Base-by-base conservation (phyloP, 1,140 invertebrate genomes). In the Holcopasites calliopsidis region DNA sequence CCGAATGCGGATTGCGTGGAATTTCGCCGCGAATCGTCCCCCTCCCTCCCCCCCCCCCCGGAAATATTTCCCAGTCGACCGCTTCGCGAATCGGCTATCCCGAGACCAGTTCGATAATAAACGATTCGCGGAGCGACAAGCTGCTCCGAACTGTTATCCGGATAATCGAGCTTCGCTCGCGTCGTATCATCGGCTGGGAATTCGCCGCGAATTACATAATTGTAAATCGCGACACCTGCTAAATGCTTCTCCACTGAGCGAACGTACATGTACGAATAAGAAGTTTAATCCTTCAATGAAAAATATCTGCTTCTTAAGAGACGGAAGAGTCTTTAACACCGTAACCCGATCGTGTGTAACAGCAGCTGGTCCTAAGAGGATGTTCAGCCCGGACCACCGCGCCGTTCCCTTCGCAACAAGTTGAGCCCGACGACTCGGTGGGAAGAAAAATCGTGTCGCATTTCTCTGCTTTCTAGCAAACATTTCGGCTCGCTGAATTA, bases 111-210 rank as follows among this genome's bases (percentile, higher is more conserved):
- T 28, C 68, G 40, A 50, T 31, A 60, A 61, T 49, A 31, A 28
- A 50, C 31, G 55, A 33, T 21, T 31, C 21, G 18, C 38, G 21
- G 28, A 31, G 42, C 68, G 28, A 16, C 49, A 71, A 71, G 68
- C 68, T 23, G 57, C 11, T 23, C 11, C n/a, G 11, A 61, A 71
- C 49, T 61, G 58, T 61, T 71, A n/a, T 28, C 5, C 33, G 11
- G 33, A 61, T 71, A 38, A 61, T 71, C 54, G 38, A 60, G 42
- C 68, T 47, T 60, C n/a, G 54, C 18, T 28, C 23, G 7, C 21
- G 60, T 61, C 31, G 18, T 40, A 26, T 47, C 26, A 18, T 2
- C 18, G 26, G 10, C 16, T 47, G 40, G 42, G 31, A 21, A 31
- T 47, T 64, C 10, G 5, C 18, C n/a, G 11, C 18, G 26, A 31